These are phyloP conservation scores for Drosophila fuyamai DNA, from an alignment of 1,140 invertebrate genomes.

Conservation along the genomic window DNA sequence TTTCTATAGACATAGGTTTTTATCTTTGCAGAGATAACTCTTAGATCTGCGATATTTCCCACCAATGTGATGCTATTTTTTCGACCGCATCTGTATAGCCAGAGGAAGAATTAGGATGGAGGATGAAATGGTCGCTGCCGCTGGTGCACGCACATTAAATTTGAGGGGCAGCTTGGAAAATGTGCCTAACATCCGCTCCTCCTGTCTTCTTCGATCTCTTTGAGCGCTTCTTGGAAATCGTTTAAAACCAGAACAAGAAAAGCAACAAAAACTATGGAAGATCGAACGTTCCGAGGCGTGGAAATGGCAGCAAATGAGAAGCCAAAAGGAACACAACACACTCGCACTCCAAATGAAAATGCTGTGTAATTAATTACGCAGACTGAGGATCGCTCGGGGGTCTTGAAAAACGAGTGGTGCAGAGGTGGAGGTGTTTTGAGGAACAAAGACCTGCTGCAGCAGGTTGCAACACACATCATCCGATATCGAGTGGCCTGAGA, in stretches of 20 bases:
- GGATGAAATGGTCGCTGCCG: constrained; percentile 5
- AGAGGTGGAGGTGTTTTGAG: constrained; percentile 1
- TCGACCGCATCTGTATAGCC: constrained; percentile 1
- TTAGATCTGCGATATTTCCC: too few species aligned
- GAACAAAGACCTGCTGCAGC: constrained; percentile 41
- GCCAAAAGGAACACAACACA: constrained; percentile 33
- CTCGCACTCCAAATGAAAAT: constrained; percentile 74
- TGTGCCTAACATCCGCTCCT: constrained; percentile 71
- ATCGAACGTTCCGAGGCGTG: constrained; percentile 69
- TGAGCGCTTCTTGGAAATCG: constrained; percentile 75
- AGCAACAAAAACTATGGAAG: constrained; percentile 38
- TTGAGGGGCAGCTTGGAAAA: constrained; percentile 57
- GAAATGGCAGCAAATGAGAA: constrained; percentile 65
- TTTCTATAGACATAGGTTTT: too few species aligned
- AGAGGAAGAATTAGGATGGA: constrained; percentile 28
- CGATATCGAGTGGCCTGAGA: constrained; percentile 45
- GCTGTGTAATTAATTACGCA: constrained; percentile 80
- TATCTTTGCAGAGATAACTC: neutral
- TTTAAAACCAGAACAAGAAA: constrained; percentile 55
- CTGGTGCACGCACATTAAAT: constrained; percentile 44
- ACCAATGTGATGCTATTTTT: neutral
- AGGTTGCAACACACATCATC: constrained; percentile 29
- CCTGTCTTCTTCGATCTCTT: constrained; percentile 45
- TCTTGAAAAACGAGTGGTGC: constrained; percentile 10
- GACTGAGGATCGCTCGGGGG: constrained; percentile 34